Conservation (phyloP, 2,888 invertebrate species). For the Idaea dimidiata region DNA sequence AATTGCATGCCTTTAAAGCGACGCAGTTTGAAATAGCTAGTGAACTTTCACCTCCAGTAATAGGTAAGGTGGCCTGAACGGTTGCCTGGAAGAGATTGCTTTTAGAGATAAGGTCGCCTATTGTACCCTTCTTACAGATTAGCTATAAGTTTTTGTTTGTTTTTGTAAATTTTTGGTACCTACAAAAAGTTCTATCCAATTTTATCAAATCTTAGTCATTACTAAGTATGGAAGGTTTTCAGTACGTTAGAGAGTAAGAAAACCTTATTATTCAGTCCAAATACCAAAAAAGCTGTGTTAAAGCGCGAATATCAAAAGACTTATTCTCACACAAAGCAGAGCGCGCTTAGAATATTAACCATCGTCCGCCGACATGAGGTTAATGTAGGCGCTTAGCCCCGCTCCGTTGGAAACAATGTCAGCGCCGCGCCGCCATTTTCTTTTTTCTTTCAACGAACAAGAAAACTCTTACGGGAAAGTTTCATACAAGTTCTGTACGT, state of each 20-base stretch:
- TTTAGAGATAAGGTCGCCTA: too few species aligned
- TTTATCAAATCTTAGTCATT: too few species aligned
- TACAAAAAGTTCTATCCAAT: too few species aligned
- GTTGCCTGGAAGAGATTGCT: too few species aligned
- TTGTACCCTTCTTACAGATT: too few species aligned
- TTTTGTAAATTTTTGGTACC: too few species aligned
- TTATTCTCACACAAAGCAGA: constrained; percentile 19
- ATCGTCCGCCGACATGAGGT: constrained; percentile 60
- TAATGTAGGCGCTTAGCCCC: constrained; percentile 69
- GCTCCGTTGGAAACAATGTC: constrained; percentile 57
- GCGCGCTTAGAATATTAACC: constrained; percentile 56
- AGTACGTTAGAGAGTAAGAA: not conserved
- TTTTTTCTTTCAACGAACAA: constrained; percentile 45
- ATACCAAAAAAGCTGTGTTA: not conserved
- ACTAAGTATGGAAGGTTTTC: too few species aligned
- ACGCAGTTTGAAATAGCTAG: too few species aligned
- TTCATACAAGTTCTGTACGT: constrained; percentile 35
- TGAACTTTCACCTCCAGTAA: too few species aligned
- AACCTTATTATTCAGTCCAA: not conserved
- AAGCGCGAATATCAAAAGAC: not conserved
- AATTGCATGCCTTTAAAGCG: too few species aligned
- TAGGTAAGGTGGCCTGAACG: too few species aligned
- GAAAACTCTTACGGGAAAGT: constrained; percentile 42
- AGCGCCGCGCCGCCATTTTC: constrained; percentile 40
- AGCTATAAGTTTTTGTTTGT: too few species aligned